Evolutionary conservation across 2,888 invertebrate species (phyloP), one percentile per base, ranked within the genome.

Genomic region (Sialis fuliginosa): DNA sequence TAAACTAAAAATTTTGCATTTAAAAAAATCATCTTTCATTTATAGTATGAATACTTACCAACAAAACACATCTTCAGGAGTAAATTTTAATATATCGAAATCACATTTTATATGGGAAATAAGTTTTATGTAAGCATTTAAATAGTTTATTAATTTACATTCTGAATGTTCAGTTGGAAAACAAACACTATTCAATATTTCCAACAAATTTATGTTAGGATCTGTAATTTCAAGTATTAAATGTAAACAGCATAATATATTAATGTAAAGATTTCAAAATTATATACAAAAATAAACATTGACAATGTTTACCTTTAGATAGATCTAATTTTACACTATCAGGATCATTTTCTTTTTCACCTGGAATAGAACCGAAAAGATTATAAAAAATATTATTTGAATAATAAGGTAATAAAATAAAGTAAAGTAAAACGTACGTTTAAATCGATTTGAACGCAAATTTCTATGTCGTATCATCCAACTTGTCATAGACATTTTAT

Each of bases 111-210:
- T 71, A 61, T 76, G 75, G 57, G 72, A 69, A 53, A 81, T 68
- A 53, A 92, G 72, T 60, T 87, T 86, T 48, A 89, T 87, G 66
- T 92, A 79, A 51, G 81, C 83, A 72, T 92, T 93, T 58, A 93
- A 74, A 64, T 89, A 86, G 54, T 83, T 85, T 55, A 92, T 71
- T 62, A 85, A 81, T 61, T 81, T 81, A 51, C 76, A 79, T 64
- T 87, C 88, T 50, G 81, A 76, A 50, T 81, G 71, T 49, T 73
- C 74, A 52, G 70, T 66, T 59, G 71, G 75, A 58, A 73, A 74
- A 60, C 77, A 77, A 49, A 80, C 65, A 54, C 72, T 75, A 56
- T 68, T 67, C 56, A 79, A 70, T 49, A 81, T 75, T 57, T 77
- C 76, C 56, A 68, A 72, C 50, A 77, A 72, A 67, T 76, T 79